Evolutionary conservation across 2,888 invertebrate genomes (phyloP), one percentile per base, ranked within the genome.

Genomic region (Isotomurus palustris): DNA sequence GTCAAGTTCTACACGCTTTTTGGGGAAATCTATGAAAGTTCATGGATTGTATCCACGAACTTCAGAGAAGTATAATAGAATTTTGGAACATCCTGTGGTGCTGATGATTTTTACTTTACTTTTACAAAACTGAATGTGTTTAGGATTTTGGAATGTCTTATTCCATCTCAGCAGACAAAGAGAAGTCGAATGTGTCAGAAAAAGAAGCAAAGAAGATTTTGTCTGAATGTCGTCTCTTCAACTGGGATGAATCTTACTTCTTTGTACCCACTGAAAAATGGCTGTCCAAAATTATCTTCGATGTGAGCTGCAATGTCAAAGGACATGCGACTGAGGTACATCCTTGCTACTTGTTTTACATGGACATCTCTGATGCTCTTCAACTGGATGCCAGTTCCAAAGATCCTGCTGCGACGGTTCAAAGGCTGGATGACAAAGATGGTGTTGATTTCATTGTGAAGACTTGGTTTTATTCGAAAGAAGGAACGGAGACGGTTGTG

Each of bases 291-390:
- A 53, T 62, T 36, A 50, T 62, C 10, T 40, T 38, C 8, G 50
- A 58, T 3, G 41, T 56, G 17, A 40, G 40, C 38, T 50, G 28
- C 3, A 50, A 56, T 17, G 22, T 40, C 5, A 58, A 50, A 47
- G 58, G 58, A 32, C 49, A 53, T 29, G 19, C 45, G 1, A 53
- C 53, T 10, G 56, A 56, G 32, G 36, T 59, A 32, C 62, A 62
- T 56, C 62, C 62, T 1, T 43, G 47, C 25, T 28, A 38, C 21
- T 22, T 62, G 6, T 62, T 49, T 44, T 60, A 48, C n/a, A 60
- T 60, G 56, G 52, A 51, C 14, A 51, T 22, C 10, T 40, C 55
- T 4, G 28, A 55, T 2, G 49, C 50, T 6, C n/a, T 51, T 6
- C 25, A 47, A 12, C 22, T 51, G 10, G 36, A 50, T 17, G 32